Evolutionary conservation across 2,888 invertebrate genomes (phyloP), one percentile per base, ranked within the genome.

Genomic region (Temnothorax rugatulus): DNA sequence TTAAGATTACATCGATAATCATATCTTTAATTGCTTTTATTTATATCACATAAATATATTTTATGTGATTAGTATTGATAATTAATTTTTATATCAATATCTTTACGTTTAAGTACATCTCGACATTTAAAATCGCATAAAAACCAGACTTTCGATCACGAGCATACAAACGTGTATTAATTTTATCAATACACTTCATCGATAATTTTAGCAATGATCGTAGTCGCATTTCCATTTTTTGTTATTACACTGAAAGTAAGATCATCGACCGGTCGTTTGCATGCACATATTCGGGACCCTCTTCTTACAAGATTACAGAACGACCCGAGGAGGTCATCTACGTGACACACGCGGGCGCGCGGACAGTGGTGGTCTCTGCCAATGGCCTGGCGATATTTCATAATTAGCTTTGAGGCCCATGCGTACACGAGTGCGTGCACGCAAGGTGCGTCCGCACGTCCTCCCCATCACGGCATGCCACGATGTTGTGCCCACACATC

Each of bases 331-430:
- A 77, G 90, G 90, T 90, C 90, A 86, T 71, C 59, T 81, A 84
- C 86, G 86, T 89, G 90, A 86, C 86, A 88, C 81, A 81, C 82
- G 77, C 88, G 84, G 81, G 87, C 85, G 76, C 88, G 84, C 83
- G 84, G 81, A 74, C 79, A 73, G 66, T 81, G 61, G 91, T 89
- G 91, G 91, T 92, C 91, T 71, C 57, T 91, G 90, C 91, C 91
- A 86, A 92, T 93, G 91, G 90, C 87, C 86, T 87, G 84, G 92
- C 88, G 91, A 92, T 93, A 94, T 93, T 93, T 94, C 93, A 94
- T 93, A 93, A 93, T 94, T 93, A 93, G 93, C 93, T 90, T 90
- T 89, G 90, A 93, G 90, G 89, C 83, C 90, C 87, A 86, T 89
- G 84, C 84, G 87, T 86, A 68, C 74, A 84, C 83, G 85, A 83